A percentile compares a stretch with the other conserved stretches of the same genome.
These are phyloP conservation scores for Neodon shergylaensis DNA, from an alignment of 2,113 vertebrate genomes.

Conservation along the genomic window DNA sequence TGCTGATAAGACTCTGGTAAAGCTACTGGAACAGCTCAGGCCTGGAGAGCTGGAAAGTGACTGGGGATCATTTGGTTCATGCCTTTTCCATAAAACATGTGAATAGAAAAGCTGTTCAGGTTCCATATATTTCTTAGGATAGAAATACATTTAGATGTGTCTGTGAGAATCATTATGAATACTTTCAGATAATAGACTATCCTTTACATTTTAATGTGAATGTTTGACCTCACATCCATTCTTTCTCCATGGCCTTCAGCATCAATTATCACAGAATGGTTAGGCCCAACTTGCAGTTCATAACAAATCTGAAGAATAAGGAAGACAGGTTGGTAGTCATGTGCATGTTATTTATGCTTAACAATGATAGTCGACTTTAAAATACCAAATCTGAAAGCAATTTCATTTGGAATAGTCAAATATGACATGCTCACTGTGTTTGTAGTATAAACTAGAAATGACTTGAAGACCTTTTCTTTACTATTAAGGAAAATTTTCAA, in stretches of 20 bases:
- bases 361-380: slow-evolving; percentile 20
- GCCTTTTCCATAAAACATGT: slow-evolving; percentile 57
- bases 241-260: background rate
- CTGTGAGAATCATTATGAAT: slow-evolving; percentile 40
- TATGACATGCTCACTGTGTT: slow-evolving; percentile 14
- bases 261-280: slow-evolving; percentile 52
- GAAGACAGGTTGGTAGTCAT: background rate
- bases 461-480: slow-evolving; percentile 40
- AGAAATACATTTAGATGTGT: slow-evolving; percentile 54
- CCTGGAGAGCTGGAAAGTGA: slow-evolving; percentile 44
- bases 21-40: slow-evolving; percentile 42
- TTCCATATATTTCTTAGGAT: slow-evolving; percentile 16
- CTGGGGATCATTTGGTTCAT: slow-evolving; percentile 57
- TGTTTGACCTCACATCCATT: slow-evolving; percentile 56
- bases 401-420: slow-evolving; percentile 22
- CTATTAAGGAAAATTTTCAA: background rate
- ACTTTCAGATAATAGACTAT: slow-evolving; percentile 42
- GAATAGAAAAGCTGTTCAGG: slow-evolving; percentile 35
- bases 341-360: background rate
- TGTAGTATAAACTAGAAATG: slow-evolving; percentile 27
- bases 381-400: slow-evolving; percentile 45
- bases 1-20: slow-evolving; percentile 22
- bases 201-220: slow-evolving; percentile 64
- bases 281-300: slow-evolving; percentile 36
- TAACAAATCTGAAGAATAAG: slow-evolving; percentile 48